These are phyloP conservation scores for Caloenas nicobarica DNA, from an alignment of 2,113 vertebrate genomes.

Conservation along the genomic window DNA sequence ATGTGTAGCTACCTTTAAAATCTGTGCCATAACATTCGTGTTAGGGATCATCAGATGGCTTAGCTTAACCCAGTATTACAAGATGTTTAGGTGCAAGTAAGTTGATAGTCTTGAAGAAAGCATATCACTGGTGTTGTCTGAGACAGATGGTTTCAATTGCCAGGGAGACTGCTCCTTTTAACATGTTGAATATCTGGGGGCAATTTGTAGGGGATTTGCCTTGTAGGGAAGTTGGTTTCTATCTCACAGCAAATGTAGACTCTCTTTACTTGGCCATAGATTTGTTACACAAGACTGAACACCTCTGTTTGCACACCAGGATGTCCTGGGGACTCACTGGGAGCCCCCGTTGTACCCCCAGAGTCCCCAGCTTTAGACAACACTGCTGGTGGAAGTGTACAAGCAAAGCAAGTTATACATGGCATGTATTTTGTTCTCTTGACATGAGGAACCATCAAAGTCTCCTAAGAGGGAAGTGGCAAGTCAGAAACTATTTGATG, in stretches of 20 bases:
- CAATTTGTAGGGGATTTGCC: neutral
- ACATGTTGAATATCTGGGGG: neutral
- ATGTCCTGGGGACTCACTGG: neutral
- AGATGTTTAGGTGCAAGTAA: neutral
- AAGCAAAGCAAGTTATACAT: neutral
- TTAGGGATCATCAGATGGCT: neutral
- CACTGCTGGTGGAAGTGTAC: neutral
- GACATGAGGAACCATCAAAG: neutral
- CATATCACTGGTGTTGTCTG: neutral
- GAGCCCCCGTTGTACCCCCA: accelerated
- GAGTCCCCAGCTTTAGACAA: neutral
- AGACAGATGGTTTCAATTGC: neutral
- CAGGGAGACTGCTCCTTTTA: neutral
- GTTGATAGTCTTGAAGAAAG: neutral
- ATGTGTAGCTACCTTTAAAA: neutral
- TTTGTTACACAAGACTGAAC: neutral
- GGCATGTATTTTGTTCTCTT: neutral
- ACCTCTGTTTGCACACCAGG: neutral
- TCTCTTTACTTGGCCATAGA: neutral
- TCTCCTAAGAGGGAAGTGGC: neutral
- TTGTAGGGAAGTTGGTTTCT: neutral
- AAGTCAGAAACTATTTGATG: neutral
- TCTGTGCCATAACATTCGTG: neutral
- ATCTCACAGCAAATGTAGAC: neutral
- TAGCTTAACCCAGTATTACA: neutral